These are phyloP conservation scores for Pocillopora grandis DNA, from an alignment of 92 coral and sea anemone species.

Conservation along the genomic window DNA sequence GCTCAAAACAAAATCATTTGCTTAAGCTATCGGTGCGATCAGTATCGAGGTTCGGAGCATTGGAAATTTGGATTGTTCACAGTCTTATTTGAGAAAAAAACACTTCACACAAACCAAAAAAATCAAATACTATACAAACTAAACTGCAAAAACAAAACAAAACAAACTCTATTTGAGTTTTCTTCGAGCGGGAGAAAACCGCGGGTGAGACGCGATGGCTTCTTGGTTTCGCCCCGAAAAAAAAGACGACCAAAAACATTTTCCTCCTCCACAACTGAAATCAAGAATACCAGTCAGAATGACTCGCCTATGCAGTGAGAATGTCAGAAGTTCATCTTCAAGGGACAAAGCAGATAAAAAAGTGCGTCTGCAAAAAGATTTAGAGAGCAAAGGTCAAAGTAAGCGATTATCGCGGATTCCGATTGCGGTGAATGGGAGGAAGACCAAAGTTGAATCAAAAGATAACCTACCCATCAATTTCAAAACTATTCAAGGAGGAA, in stretches of 20 bases:
- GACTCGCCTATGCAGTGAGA: slow-evolving; percentile 10
- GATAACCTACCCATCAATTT: neutral
- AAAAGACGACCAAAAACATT: neutral
- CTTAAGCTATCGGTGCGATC: slow-evolving; percentile 26
- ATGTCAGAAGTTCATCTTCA: neutral
- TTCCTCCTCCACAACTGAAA: slow-evolving; percentile 16
- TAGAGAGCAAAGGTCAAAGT: neutral
- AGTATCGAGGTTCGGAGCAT: slow-evolving; percentile 4
- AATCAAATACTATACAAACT: too few relatives aligned
- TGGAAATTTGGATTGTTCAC: neutral
- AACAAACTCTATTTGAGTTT: too few relatives aligned
- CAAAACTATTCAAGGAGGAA: neutral
- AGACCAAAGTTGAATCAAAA: neutral
- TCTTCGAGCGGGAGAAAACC: too few relatives aligned
- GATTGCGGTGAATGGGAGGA: neutral
- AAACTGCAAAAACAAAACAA: too few relatives aligned
- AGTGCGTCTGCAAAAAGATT: neutral
- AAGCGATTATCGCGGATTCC: slow-evolving; percentile 16
- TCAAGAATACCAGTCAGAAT: slow-evolving; percentile 25
- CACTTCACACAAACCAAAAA: too few relatives aligned
- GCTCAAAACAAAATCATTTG: slow-evolving; percentile 18
- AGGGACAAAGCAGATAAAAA: neutral
- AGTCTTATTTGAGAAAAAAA: neutral
- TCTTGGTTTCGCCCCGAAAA: slow-evolving; percentile 3
- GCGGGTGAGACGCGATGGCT: neutral